Evolutionary conservation across 2,888 invertebrate species (phyloP).

Genomic region (Scelioninae gen. 2): DNA sequence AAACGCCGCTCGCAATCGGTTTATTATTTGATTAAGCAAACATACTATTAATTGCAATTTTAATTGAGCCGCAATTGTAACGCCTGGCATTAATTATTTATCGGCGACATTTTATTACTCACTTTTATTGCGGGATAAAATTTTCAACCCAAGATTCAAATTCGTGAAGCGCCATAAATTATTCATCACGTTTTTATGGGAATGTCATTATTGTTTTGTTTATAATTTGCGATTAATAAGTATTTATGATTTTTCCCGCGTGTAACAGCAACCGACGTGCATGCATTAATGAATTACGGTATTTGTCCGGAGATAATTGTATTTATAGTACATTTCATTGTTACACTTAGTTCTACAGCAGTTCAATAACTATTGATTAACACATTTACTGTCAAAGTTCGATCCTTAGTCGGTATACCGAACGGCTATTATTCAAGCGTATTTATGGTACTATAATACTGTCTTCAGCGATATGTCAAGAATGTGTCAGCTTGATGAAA

Average conservation of each 20-base stretch:
- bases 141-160: no score
- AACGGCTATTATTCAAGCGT: conserved; percentile 28
- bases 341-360: conserved; percentile 32
- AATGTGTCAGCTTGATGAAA: no score
- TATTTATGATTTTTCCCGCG: conserved; percentile 7
- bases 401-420: conserved; percentile 24
- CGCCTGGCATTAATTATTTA: no score
- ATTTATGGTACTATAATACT: conserved; percentile 21
- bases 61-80: no score
- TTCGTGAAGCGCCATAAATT: no score
- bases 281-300: conserved; percentile 25
- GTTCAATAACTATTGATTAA: conserved; percentile 50
- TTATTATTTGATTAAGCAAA: no score
- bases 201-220: background rate
- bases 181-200: no score
- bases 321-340: conserved; percentile 41
- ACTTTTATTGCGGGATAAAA: no score
- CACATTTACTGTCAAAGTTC: conserved; percentile 46
- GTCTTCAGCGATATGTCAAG: no score
- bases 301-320: conserved; percentile 41
- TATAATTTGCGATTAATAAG: conserved; percentile 10
- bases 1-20: no score
- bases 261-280: conserved; percentile 18
- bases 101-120: no score
- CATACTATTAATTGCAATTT: no score